Evolutionary conservation across 1,140 invertebrate species (phyloP), one percentile per base, ranked within the genome.

Genomic region (Drosophila nigromelanica): DNA sequence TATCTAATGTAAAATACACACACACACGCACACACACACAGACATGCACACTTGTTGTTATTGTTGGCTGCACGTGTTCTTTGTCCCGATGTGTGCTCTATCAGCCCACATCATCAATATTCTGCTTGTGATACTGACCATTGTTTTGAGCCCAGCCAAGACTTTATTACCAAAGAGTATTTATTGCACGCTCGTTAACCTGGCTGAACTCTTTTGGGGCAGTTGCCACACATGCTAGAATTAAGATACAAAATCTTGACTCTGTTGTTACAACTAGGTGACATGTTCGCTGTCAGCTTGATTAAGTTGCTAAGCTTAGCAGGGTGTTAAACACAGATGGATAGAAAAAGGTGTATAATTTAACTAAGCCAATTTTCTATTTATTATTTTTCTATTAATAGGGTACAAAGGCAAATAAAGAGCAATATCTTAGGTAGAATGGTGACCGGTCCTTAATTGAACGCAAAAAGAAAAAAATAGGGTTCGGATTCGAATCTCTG

Each of bases 1-100:
- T 69, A 73, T 69, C 56, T 73, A 73, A 73, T 69, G 62, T 71
- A 55, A 56, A 55, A 3, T 33, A 7, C 42, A 12, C 66, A 12
- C 37, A 27, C 24, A 43, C 37, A 43, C 24, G 30, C 37, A 56
- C 33, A 35, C 50, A 45, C n/a, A 18, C 8, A 10, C 61, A 59
- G 43, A 50, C n/a, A 14, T 10, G 10, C 37, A 58, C 48, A 67
- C 70, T 73, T 71, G 61, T 71, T 71, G 61, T 73, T 60, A 60
- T 47, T 68, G 63, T 68, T 58, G 30, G 24, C 40, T 14, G 48
- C 63, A 73, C 63, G 70, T 60, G 63, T 68, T 55, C 50, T 48
- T 73, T 73, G 50, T 60, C 12, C 55, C 27, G 37, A 24, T 30
- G 52, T 47, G 30, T 30, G 50, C 63, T 52, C 55, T 68, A 68